Base-by-base conservation (phyloP, 30 jellyfish, hydroid and myxozoan species). In the Hydractinia echinata region DNA sequence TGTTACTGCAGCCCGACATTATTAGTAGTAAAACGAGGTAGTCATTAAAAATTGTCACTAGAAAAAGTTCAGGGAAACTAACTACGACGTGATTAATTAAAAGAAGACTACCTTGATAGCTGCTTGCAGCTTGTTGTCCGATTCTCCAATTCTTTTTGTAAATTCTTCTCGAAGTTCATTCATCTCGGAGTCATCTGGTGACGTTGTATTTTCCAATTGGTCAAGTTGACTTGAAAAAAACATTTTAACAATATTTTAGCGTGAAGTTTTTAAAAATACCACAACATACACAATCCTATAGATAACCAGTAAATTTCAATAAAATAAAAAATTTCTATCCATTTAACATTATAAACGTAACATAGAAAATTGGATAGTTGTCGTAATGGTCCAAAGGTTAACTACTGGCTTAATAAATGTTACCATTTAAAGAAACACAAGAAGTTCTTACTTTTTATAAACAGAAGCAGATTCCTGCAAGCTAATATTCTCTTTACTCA, bases 401-500 rank as follows among this genome's bases (percentile, higher is more conserved):
- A 30, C n/a, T n/a, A n/a, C n/a, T n/a, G n/a, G n/a, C n/a, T n/a
- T n/a, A n/a, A n/a, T n/a, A n/a, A n/a, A n/a, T n/a, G n/a, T n/a
- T n/a, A n/a, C n/a, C n/a, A n/a, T 30, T 30, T 30, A 30, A 30
- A 30, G 2, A 30, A 30, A 30, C 44, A 30, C 44, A 30, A 30
- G 2, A 30, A 30, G 44, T 30, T 30, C 87, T 66, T 82, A 91
- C 97, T 80, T 86, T 82, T 83, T 77, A 51, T 87, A 86, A 13
- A 81, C 72, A 61, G 89, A 61, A 15, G 76, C 84, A 20, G 87
- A 72, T 54, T 91, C 97, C 66, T 76, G 94, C 61, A 86, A 60
- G 73, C 82, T 83, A 51, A 86, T 86, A 74, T 91, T 91, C 67
- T 91, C 96, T 58, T 79, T 83, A 69, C 97, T 91, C 55, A 86